These are phyloP conservation scores for Smittia sp. DNA, from an alignment of 2,888 invertebrate genomes.

Conservation along the genomic window DNA sequence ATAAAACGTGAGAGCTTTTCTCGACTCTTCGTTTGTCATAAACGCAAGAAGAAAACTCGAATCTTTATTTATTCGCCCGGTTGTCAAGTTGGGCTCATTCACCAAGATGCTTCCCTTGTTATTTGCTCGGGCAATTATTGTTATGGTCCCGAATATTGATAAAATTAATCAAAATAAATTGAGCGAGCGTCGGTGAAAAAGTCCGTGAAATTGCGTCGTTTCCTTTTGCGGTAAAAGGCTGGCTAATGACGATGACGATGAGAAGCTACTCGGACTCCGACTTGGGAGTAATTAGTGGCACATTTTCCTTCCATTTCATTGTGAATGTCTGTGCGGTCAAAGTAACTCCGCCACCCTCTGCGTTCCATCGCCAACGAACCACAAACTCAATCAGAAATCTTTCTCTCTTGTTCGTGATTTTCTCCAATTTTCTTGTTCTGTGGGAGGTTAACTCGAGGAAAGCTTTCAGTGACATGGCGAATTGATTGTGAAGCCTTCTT, in stretches of 20 bases:
- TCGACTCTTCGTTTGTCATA: no score
- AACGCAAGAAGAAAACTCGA: no score
- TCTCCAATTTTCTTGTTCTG: not conserved
- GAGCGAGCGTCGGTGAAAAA: not conserved
- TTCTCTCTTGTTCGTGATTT: not conserved
- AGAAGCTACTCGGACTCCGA: not conserved
- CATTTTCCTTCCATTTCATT: not conserved
- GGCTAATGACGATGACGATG: not conserved
- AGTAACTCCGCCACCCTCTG: not conserved
- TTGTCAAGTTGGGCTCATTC: not conserved
- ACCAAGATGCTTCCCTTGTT: not conserved
- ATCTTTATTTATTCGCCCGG: no score
- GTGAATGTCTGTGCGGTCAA: not conserved
- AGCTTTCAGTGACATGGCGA: constrained; percentile 22
- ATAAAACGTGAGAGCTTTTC: no score
- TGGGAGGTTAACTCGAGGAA: not conserved
- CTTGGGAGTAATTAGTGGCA: not conserved
- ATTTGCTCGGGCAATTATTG: not conserved
- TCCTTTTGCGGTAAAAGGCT: not conserved
- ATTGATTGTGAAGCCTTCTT: constrained; percentile 32
- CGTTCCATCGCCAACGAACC: not conserved
- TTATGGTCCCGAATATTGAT: not conserved
- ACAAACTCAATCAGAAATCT: not conserved
- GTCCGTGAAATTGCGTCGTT: no score
- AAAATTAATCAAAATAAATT: not conserved